A percentile compares a stretch with the other conserved stretches of the same genome.
phyloP scores from a whole-genome alignment of 2,113 vertebrate species.

The Rhizomys pruinosus region DNA sequence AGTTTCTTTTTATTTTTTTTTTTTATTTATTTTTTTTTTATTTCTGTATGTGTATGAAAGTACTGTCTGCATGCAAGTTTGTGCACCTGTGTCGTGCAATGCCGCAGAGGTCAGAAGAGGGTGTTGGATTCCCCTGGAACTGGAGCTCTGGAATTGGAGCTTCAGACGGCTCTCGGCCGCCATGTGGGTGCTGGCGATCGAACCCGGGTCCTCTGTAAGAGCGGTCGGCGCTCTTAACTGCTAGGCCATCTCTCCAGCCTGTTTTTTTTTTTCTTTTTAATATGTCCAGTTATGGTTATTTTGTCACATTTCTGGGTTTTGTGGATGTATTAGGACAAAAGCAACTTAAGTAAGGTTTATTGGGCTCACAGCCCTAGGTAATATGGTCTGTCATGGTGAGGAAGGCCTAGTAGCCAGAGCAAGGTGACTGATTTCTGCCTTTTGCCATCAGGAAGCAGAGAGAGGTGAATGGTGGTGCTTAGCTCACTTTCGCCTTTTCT shows the following conservation, averaged over 20 bases:
- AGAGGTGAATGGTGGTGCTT: not conserved
- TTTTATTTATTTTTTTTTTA: no score
- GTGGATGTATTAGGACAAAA: not conserved
- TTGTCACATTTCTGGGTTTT: constrained; percentile 20
- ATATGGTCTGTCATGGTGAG: not conserved
- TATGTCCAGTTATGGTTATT: constrained; percentile 8
- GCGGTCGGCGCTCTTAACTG: no score
- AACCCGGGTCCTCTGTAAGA: no score
- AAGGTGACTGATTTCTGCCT: not conserved
- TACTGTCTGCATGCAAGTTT: no score
- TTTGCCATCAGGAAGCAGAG: not conserved
- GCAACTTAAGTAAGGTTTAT: not conserved
- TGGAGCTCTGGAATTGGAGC: no score
- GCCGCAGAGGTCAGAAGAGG: no score
- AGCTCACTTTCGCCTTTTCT: not conserved
- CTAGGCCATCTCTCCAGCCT: no score
- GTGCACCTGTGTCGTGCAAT: not conserved
- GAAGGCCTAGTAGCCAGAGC: not conserved
- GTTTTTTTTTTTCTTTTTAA: not conserved
- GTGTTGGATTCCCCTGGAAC: no score
- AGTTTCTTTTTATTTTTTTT: not conserved
- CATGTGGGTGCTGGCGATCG: no score
- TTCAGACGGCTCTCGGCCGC: no score
- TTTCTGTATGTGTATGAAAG: no score
- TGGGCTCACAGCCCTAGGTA: not conserved